Evolutionary conservation across 2,113 vertebrate genomes (phyloP).

Genomic region (Hemibagrus wyckioides): DNA sequence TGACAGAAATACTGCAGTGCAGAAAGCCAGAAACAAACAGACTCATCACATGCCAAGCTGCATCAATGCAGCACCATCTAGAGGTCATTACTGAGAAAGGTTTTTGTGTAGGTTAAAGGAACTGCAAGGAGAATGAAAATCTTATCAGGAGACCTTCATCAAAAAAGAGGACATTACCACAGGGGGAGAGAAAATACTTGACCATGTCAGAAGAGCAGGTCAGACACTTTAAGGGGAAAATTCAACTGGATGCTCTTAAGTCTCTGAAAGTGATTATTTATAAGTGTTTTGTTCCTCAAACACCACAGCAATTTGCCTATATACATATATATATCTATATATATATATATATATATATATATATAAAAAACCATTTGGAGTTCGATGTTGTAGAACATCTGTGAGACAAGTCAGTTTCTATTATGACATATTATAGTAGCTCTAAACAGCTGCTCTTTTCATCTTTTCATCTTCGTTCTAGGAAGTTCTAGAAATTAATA

Average conservation of each 20-base stretch:
- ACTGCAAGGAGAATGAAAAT: neutral
- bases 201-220: neutral
- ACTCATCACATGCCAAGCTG: neutral
- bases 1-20: constrained; percentile 18
- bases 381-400: neutral
- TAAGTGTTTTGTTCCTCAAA: neutral
- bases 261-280: neutral
- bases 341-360: too few species aligned
- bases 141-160: neutral
- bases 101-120: neutral
- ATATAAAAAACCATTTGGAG: neutral
- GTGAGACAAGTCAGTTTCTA: neutral
- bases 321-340: too few species aligned
- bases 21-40: neutral
- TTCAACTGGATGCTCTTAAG: neutral
- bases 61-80: constrained; percentile 16
- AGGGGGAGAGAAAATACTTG: neutral
- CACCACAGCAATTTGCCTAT: neutral
- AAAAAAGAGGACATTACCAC: neutral
- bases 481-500: too few species aligned
- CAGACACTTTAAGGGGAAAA: neutral
- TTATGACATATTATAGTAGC: neutral
- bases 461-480: too few species aligned
- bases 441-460: neutral
- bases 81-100: neutral